phyloP scores from a whole-genome alignment of 2,888 invertebrate species.

The Amphipoea lucens region DNA sequence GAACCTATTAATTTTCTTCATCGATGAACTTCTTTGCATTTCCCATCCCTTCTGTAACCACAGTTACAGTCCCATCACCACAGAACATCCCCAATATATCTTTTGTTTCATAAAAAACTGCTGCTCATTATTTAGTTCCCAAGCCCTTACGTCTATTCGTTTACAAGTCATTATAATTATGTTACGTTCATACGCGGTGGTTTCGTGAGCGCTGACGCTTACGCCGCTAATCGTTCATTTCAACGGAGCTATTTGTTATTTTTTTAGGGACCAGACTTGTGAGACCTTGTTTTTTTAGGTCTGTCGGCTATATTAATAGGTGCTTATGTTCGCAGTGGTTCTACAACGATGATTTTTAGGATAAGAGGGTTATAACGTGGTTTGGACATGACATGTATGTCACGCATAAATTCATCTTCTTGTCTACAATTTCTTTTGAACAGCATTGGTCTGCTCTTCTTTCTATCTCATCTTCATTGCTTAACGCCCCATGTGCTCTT shows the following conservation, averaged over 20 bases:
- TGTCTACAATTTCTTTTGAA: background rate
- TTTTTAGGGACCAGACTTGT: conserved; percentile 64
- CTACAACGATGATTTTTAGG: conserved; percentile 11
- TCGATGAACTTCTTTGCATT: background rate
- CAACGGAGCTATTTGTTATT: conserved; percentile 76
- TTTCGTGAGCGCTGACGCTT: conserved; percentile 78
- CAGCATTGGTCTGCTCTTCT: background rate
- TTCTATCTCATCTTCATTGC: background rate
- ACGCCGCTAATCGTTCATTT: conserved; percentile 77
- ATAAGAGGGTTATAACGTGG: conserved; percentile 6
- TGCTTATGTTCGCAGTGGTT: conserved; percentile 17
- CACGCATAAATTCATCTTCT: conserved; percentile 5
- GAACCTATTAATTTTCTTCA: background rate
- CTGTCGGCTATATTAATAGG: conserved; percentile 32
- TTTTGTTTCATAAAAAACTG: conserved; percentile 42
- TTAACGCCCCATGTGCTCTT: background rate
- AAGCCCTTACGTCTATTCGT: conserved; percentile 58
- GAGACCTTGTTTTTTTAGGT: conserved; percentile 23
- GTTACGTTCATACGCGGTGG: conserved; percentile 69
- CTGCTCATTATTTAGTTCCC: conserved; percentile 49
- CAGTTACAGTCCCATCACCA: background rate
- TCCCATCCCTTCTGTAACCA: background rate
- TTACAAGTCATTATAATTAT: conserved; percentile 83
- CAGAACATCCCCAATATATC: conserved; percentile 7
- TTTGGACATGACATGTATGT: conserved; percentile 9